These are phyloP conservation scores for Notothenia rossii DNA, from an alignment of 2,113 vertebrate genomes.

Conservation along the genomic window DNA sequence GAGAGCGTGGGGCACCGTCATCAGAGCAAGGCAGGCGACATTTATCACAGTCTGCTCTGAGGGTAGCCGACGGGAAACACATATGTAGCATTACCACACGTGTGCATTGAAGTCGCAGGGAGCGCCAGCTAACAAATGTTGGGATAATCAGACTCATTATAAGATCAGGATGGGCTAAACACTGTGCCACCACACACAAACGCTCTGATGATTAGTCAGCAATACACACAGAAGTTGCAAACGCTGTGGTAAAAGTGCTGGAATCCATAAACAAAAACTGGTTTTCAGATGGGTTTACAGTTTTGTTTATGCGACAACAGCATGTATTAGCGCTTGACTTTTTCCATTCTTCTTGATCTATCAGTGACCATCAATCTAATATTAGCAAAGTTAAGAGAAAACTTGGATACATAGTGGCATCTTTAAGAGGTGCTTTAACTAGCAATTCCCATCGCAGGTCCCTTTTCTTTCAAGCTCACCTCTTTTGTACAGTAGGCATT, in stretches of 20 bases:
- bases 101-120: slow-evolving; percentile 39
- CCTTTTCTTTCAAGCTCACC: no score
- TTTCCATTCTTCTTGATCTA: no score
- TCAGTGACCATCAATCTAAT: no score
- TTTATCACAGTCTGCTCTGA: slow-evolving; percentile 54
- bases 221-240: slow-evolving; percentile 51
- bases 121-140: slow-evolving; percentile 75
- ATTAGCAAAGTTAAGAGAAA: no score
- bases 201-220: slow-evolving; percentile 61
- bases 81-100: slow-evolving; percentile 44
- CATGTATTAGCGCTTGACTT: no score
- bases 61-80: slow-evolving; percentile 41
- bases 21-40: slow-evolving; percentile 32
- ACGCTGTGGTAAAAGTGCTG: slow-evolving; percentile 41
- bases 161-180: slow-evolving; percentile 70
- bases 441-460: no score
- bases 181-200: slow-evolving; percentile 42
- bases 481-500: no score
- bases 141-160: slow-evolving; percentile 79
- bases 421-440: no score
- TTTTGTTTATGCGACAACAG: no score
- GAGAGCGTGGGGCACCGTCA: slow-evolving; percentile 27
- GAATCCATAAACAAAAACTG: slow-evolving; percentile 54
- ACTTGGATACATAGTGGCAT: no score
- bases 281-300: slow-evolving; percentile 39